These are phyloP conservation scores for Peucedramus taeniatus DNA, from an alignment of 2,113 vertebrate species.

Conservation along the genomic window DNA sequence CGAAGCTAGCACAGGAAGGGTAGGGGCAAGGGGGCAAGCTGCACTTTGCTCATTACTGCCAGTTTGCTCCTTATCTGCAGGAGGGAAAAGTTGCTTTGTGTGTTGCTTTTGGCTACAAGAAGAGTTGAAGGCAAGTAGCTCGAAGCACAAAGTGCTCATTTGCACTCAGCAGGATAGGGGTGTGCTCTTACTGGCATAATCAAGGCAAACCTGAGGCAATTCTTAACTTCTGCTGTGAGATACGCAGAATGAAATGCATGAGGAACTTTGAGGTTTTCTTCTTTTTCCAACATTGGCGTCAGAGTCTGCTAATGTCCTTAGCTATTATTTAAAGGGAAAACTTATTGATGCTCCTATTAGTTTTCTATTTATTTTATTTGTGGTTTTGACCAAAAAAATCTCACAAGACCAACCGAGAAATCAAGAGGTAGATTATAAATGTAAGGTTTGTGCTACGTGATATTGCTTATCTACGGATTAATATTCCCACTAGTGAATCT, in stretches of 20 bases:
- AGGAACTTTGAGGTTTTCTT: background rate
- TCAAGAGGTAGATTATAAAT: background rate
- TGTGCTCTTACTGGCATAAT: background rate
- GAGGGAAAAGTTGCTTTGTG: background rate
- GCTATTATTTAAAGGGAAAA: background rate
- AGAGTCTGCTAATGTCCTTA: background rate
- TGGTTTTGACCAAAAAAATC: background rate
- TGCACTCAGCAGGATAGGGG: background rate
- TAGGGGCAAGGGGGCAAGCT: background rate
- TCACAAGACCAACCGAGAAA: background rate
- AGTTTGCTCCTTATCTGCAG: background rate
- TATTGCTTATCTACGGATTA: background rate
- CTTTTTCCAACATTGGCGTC: background rate
- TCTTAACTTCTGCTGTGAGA: background rate
- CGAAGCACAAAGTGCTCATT: background rate
- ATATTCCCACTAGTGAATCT: background rate
- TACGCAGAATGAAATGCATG: background rate
- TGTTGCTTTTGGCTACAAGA: background rate
- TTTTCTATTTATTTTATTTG: background rate
- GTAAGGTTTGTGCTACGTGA: background rate
- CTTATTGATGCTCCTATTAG: background rate
- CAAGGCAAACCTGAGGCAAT: background rate
- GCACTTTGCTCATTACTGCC: background rate
- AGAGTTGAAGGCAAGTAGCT: background rate
- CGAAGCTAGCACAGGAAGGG: background rate